Evolutionary conservation across 2,113 vertebrate species (phyloP).

Genomic region (Mystacornis crossleyi): DNA sequence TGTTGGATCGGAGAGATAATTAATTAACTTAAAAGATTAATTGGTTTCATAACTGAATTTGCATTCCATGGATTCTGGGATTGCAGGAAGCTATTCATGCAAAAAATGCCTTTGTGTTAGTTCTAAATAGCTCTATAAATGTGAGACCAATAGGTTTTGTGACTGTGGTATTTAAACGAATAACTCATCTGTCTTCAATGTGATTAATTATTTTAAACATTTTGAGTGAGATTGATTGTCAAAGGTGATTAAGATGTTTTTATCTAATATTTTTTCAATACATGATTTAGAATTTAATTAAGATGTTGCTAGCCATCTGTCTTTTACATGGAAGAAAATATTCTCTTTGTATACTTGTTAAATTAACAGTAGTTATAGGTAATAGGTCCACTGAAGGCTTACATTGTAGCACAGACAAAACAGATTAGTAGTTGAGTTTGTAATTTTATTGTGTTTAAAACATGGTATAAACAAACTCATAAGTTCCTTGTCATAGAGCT

Average conservation of each 20-base stretch:
- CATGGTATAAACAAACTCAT: neutral
- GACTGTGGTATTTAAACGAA: constrained; percentile 6
- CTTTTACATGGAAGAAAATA: neutral
- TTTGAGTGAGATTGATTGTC: neutral
- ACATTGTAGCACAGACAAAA: neutral
- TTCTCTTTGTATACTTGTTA: neutral
- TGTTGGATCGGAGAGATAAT: constrained; percentile 21
- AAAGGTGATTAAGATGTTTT: neutral
- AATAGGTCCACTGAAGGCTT: neutral
- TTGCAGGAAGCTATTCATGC: constrained; percentile 28
- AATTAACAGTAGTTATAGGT: neutral
- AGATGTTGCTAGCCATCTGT: neutral
- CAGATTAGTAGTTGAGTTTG: neutral
- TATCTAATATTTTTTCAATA: neutral
- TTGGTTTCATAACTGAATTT: constrained; percentile 50
- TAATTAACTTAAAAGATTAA: constrained; percentile 46
- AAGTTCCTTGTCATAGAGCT: neutral
- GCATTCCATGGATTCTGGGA: constrained; percentile 37
- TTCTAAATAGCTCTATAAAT: constrained; percentile 37
- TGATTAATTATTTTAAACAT: constrained; percentile 1
- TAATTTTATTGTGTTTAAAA: neutral
- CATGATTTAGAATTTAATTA: neutral
- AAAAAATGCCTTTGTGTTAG: constrained; percentile 41
- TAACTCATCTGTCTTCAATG: neutral
- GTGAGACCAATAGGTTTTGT: neutral